Conservation (phyloP, 1,140 invertebrate species). For the Trichonephila inaurata region DNA sequence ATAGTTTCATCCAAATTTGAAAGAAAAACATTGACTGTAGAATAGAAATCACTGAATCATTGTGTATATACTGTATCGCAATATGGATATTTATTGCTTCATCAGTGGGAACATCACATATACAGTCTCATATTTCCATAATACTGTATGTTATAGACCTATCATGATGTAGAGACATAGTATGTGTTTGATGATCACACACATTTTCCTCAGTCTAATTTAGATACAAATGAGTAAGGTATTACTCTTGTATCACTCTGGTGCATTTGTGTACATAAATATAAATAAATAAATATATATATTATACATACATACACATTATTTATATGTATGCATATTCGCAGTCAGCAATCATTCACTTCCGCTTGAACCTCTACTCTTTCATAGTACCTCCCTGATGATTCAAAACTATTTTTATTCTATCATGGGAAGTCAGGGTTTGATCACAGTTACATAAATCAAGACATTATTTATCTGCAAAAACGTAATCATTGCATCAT, state of each 20-base stretch:
- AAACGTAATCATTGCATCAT: constrained; percentile 60
- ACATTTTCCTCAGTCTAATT: constrained; percentile 70
- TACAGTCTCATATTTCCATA: constrained; percentile 60
- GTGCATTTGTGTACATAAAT: constrained; percentile 69
- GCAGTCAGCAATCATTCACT: constrained; percentile 74
- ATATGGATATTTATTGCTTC: constrained; percentile 73
- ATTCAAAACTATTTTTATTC: constrained; percentile 74
- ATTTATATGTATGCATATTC: constrained; percentile 72
- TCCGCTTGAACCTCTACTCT: constrained; percentile 64
- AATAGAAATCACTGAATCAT: constrained; percentile 56
- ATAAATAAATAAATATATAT: constrained; percentile 54
- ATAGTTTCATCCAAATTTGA: background rate
- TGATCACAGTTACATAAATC: constrained; percentile 33
- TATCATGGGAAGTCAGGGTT: constrained; percentile 61
- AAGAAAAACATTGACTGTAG: constrained; percentile 40
- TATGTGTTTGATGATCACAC: constrained; percentile 61
- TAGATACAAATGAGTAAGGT: constrained; percentile 45
- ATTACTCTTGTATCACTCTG: constrained; percentile 57
- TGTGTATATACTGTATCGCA: constrained; percentile 72
- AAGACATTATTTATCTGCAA: constrained; percentile 67
- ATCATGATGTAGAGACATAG: constrained; percentile 68
- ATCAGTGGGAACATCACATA: constrained; percentile 52
- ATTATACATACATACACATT: constrained; percentile 67
- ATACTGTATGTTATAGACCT: constrained; percentile 65
- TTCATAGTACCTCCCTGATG: constrained; percentile 69